Evolutionary conservation across 2,797 vertebrate genomes (phyloP), one percentile per base, ranked within the genome.

Genomic region (Hipposideros larvatus): DNA sequence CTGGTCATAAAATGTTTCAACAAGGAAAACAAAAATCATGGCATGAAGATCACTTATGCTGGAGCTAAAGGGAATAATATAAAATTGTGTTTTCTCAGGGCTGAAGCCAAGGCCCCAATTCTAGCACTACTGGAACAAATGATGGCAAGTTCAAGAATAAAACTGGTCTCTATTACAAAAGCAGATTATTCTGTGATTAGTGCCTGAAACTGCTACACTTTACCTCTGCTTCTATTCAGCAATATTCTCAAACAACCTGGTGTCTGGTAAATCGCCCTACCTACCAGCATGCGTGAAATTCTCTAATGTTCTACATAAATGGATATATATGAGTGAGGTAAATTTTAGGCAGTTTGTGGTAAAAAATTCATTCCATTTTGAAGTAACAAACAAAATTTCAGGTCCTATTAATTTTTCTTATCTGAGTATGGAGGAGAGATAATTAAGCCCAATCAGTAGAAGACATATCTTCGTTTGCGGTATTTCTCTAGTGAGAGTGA

Each of bases 101-200:
- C 13, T 71, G 10, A 18, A 28, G 31, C 61, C 92, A 95, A 61
- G 48, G 16, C 26, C 65, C 24, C 73, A 82, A 57, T 79, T 96
- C 86, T 66, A 31, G 79, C 43, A 51, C 22, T 93, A 46, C 19
- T 66, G 31, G 31, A 95, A 24, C 84, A 87, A 95, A 92, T 57
- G 7, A 43, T 65, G 24, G 24, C 11, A 92, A 70, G 41, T 90
- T 43, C 59, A 92, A 86, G 22, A 92, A 65, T 88, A 65, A 75
- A 86, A 66, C 19, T 84, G 4, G 11, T 86, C 88, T 86, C 31
- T 89, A 51, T 79, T 78, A 93, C 31, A 84, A 94, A 83, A 90
- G 74, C 19, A 87, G 37, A 95, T 96, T 61, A 70, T 92, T 91
- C 34, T 46, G 15, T 89, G 74, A 84, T 91, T 96, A 85, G 37